phyloP scores from a whole-genome alignment of 2,113 vertebrate species.

The Aspidoscelis tigris region DNA sequence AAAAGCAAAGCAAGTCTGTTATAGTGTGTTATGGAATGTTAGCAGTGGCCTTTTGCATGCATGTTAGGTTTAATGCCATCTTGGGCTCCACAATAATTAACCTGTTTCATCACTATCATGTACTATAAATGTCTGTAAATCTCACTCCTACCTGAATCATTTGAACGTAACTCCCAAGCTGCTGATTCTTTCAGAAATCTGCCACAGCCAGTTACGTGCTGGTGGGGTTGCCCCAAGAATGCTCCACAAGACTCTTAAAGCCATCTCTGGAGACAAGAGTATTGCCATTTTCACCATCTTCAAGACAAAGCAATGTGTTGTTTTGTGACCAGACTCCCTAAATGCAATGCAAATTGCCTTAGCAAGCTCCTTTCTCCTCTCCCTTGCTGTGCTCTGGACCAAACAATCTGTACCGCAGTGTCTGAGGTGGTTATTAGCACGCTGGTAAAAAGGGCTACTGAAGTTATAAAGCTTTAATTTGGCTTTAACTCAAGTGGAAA shows the following conservation, averaged over 20 bases:
- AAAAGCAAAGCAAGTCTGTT: neutral
- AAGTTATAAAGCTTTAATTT: slow-evolving; percentile 75
- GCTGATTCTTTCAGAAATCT: neutral
- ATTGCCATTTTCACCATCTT: neutral
- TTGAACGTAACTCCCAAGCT: neutral
- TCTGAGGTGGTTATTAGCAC: slow-evolving; percentile 73
- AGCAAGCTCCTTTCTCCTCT: neutral
- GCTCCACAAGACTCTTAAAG: neutral
- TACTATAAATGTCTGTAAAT: neutral
- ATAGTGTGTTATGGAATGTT: neutral
- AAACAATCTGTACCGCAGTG: slow-evolving; percentile 63
- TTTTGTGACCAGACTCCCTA: neutral
- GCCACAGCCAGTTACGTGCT: neutral
- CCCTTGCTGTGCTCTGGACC: neutral
- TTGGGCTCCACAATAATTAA: neutral
- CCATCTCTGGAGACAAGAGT: neutral
- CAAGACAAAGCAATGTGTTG: neutral
- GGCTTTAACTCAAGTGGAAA: slow-evolving; percentile 70
- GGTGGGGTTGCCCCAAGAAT: neutral
- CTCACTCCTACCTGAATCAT: neutral
- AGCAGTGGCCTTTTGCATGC: neutral
- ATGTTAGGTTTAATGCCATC: neutral
- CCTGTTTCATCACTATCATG: neutral
- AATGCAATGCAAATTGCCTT: neutral
- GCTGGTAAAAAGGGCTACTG: slow-evolving; percentile 68